Base-by-base conservation (phyloP, 2,113 vertebrate genomes). In the Electrona antarctica region DNA sequence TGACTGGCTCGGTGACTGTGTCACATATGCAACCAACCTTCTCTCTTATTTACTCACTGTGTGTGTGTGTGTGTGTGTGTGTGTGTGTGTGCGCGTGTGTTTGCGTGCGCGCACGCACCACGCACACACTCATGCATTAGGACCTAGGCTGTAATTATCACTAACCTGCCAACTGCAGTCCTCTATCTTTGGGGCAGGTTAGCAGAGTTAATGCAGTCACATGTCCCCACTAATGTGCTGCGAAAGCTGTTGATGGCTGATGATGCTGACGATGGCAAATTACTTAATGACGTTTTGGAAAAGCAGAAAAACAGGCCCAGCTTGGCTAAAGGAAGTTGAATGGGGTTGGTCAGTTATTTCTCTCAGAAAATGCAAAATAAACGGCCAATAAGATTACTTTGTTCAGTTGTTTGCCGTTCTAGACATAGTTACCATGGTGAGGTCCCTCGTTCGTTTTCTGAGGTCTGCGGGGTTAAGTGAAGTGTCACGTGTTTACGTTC, bases 121-220 rank as follows among this genome's bases (percentile, higher is more conserved):
- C n/a, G n/a, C n/a, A n/a, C n/a, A n/a, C n/a, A n/a, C 64, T 49
- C 61, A 71, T 65, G 57, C 61, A 45, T 57, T 76, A 7, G 54
- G 12, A 21, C 65, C 71, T 3, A 13, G 57, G 66, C 83, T 80
- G 68, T 10, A 64, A 73, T 82, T 56, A 80, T 80, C 74, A 66
- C 58, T 10, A 72, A 78, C 71, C 65, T 66, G 57, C 33, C 67
- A 63, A 7, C 71, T 64, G 62, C 29, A 28, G 62, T 65, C n/a
- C 54, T 7, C 33, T 60, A 2, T 6, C 69, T 70, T 74, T 52
- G 0, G 54, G 67, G 70, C 74, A 77, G 71, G 79, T 61, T 78
- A 3, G 48, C 79, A 3, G 71, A 58, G 77, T 64, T 85, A 86
- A 89, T 82, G 73, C 77, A 85, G 79, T 87, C 85, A 85, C 83